Evolutionary conservation across 1,140 invertebrate genomes (phyloP), one percentile per base, ranked within the genome.

Genomic region (Geopemphigus sp.): DNA sequence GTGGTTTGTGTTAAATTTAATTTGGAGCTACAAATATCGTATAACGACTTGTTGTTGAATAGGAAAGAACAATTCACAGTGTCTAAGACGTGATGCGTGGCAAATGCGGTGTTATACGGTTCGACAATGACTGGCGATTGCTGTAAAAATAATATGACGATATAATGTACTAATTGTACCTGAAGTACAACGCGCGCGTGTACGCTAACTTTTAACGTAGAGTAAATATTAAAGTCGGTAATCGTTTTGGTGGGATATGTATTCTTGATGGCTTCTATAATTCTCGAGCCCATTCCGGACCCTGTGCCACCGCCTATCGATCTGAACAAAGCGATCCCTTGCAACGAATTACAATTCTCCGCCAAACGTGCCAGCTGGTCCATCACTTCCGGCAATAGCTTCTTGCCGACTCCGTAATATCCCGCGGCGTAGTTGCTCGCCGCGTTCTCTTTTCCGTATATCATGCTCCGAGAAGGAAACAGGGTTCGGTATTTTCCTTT

Each of bases 31-130:
- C 91, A 92, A 83, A 92, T 91, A 82, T 92, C 89, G 83, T 92
- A 92, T 81, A 95, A 94, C 72, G 93, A 94, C 84, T 95, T 93
- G 84, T 94, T 92, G 86, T 95, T 93, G n/a, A 94, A 91, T 88
- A 94, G 92, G 83, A 95, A 94, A 8, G 91, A 90, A 83, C 92
- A 94, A 85, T 93, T 92, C 5, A 90, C 92, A 83, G 92, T 90
- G 81, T 92, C 90, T 81, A 94, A 86, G 26, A 91, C 93, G 6
- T 90, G 90, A 83, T 93, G 92, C 0, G 92, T 94, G 22, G 91
- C 92, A 24, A 95, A 85, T 81, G 94, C 88, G 1, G 92, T 90
- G 84, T 94, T 95, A 87, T 96, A 96, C 0, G 94, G 94, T 84
- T 95, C 94, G 17, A 95, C 94, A 12, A 82, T 82, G 15, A 82